A percentile compares a stretch with the other conserved stretches of the same genome.
These are phyloP conservation scores for Ormyrus thymus DNA, from an alignment of 2,888 invertebrate species.

Conservation along the genomic window DNA sequence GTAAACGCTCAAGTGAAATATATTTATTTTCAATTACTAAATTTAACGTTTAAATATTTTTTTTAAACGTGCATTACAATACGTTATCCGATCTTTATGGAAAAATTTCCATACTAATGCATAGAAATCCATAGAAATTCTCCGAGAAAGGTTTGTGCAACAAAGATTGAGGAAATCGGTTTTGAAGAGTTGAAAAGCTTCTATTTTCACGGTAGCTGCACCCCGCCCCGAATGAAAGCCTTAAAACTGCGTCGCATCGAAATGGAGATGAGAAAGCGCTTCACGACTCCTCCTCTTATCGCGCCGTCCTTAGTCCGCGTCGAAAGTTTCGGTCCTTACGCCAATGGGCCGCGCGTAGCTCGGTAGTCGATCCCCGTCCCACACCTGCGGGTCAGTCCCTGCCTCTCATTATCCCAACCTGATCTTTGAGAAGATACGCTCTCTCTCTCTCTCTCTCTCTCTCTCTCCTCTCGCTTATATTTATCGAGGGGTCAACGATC, in stretches of 20 bases:
- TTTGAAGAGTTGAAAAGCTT: too few species aligned
- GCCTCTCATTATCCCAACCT: constrained; percentile 74
- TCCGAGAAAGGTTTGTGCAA: too few species aligned
- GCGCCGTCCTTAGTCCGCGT: constrained; percentile 14
- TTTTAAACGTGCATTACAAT: too few species aligned
- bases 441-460: too few species aligned
- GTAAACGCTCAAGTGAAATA: too few species aligned
- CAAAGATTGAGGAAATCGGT: too few species aligned
- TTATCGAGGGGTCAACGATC: constrained; percentile 72
- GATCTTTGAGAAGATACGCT: constrained; percentile 71
- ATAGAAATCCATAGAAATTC: too few species aligned
- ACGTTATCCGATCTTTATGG: too few species aligned
- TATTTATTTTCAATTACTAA: too few species aligned
- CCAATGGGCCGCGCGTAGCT: constrained; percentile 70
- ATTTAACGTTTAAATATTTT: too few species aligned
- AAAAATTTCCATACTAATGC: too few species aligned
- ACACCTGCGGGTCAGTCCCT: constrained; percentile 73
- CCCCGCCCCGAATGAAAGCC: neutral
- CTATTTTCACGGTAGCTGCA: too few species aligned
- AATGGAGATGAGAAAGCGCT: constrained; percentile 36
- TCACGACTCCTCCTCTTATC: neutral
- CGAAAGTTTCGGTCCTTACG: constrained; percentile 62
- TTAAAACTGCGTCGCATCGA: constrained; percentile 45
- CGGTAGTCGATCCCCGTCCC: constrained; percentile 73
- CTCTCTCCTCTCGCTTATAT: constrained; percentile 63